phyloP scores from a whole-genome alignment of 2,113 vertebrate species.

The Gallinago paraguaiae region DNA sequence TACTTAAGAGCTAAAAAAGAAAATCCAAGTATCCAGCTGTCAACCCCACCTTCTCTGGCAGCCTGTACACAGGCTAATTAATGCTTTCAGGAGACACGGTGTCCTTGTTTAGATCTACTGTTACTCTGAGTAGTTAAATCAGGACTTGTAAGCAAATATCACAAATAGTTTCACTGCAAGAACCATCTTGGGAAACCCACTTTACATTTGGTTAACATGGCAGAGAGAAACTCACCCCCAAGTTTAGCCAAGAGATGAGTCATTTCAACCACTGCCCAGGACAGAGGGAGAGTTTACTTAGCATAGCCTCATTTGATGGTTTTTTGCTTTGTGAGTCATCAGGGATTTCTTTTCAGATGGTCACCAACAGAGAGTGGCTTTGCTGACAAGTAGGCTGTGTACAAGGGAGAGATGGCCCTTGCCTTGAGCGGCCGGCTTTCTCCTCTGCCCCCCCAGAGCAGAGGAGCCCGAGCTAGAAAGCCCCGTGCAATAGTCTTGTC shows the following conservation, averaged over 20 bases:
- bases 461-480: background rate
- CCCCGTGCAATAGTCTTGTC: background rate
- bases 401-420: background rate
- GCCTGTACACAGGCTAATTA: background rate
- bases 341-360: background rate
- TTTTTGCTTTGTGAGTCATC: constrained; percentile 30
- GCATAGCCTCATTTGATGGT: background rate
- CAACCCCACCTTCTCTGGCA: background rate
- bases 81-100: background rate
- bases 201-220: constrained; percentile 7
- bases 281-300: constrained; percentile 21
- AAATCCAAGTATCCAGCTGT: background rate
- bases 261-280: constrained; percentile 14
- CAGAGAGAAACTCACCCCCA: background rate
- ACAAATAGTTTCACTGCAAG: background rate
- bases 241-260: background rate
- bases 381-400: background rate
- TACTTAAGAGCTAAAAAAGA: background rate
- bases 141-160: background rate
- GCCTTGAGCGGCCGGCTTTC: background rate
- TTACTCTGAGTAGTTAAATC: background rate
- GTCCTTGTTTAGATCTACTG: background rate
- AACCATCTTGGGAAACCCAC: background rate
- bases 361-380: background rate
- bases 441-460: background rate